These are phyloP conservation scores for Vandiemenella viatica DNA, from an alignment of 2,888 invertebrate species.

Conservation along the genomic window DNA sequence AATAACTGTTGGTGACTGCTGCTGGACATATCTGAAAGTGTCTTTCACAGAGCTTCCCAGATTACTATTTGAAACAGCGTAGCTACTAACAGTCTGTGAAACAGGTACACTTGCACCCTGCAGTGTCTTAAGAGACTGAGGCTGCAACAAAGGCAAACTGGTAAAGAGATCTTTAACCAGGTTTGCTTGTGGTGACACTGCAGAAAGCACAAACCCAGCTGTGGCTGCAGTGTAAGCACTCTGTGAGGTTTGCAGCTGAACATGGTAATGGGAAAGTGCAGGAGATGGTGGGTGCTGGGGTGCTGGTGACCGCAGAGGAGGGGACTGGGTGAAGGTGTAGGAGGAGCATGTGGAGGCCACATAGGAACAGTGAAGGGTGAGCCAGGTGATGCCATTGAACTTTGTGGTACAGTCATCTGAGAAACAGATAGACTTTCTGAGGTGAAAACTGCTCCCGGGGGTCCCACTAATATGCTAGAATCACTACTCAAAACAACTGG, in stretches of 20 bases:
- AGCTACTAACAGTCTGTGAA: slow-evolving; percentile 3
- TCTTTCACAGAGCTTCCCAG: slow-evolving; percentile 3
- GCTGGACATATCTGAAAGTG: slow-evolving; percentile 7
- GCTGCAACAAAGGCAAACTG: slow-evolving; percentile 1
- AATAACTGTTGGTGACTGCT: background rate
- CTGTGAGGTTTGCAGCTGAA: slow-evolving; percentile 13
- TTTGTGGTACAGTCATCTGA: slow-evolving; percentile 2
- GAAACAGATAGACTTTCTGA: slow-evolving; percentile 5
- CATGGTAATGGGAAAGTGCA: slow-evolving; percentile 11
- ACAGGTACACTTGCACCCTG: background rate
- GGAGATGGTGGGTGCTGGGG: slow-evolving; percentile 15
- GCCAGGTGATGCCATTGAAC: slow-evolving; percentile 10
- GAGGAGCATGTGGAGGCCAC: slow-evolving; percentile 15
- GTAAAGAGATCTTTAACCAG: slow-evolving; percentile 6
- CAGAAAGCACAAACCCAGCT: background rate
- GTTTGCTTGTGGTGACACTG: background rate
- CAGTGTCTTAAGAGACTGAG: background rate
- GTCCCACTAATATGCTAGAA: slow-evolving; percentile 10
- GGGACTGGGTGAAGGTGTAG: slow-evolving; percentile 15
- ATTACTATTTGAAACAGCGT: slow-evolving; percentile 5
- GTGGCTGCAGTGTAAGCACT: slow-evolving; percentile 3
- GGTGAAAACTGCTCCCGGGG: slow-evolving; percentile 2
- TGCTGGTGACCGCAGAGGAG: slow-evolving; percentile 14
- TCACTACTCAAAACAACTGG: background rate
- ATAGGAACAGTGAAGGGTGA: slow-evolving; percentile 14